A percentile compares a stretch with the other conserved stretches of the same genome.
Evolutionary conservation across 2,113 vertebrate genomes (phyloP).

Genomic region (Cavia aperea): DNA sequence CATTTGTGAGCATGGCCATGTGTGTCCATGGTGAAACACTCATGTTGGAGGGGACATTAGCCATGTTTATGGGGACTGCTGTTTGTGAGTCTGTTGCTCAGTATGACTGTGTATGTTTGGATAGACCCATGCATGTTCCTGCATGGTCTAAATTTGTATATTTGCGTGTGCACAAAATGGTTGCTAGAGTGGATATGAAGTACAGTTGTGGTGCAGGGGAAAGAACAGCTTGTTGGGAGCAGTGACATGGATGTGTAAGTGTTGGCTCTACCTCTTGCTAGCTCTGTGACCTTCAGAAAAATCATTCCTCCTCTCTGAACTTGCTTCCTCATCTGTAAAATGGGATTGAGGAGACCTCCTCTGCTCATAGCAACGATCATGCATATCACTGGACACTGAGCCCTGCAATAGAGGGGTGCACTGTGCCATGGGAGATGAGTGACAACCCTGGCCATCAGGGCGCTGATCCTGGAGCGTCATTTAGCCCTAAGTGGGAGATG

Average conservation of each 20-base stretch:
- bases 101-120: neutral
- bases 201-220: neutral
- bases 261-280: neutral
- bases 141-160: neutral
- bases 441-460: neutral
- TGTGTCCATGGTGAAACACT: neutral
- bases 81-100: neutral
- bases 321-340: neutral
- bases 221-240: neutral
- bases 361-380: neutral
- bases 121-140: neutral
- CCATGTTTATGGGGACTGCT: neutral
- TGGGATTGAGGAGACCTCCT: neutral
- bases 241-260: neutral
- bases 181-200: neutral
- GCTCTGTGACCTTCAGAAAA: neutral
- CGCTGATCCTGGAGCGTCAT: accelerated
- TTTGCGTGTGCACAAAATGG: neutral
- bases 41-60: neutral
- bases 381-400: accelerated
- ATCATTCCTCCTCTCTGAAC: neutral
- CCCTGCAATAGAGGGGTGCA: accelerated
- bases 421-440: neutral
- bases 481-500: neutral
- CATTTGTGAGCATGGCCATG: neutral